These are phyloP conservation scores for Solenopsis fugax DNA, from an alignment of 1,140 invertebrate genomes.

Conservation along the genomic window DNA sequence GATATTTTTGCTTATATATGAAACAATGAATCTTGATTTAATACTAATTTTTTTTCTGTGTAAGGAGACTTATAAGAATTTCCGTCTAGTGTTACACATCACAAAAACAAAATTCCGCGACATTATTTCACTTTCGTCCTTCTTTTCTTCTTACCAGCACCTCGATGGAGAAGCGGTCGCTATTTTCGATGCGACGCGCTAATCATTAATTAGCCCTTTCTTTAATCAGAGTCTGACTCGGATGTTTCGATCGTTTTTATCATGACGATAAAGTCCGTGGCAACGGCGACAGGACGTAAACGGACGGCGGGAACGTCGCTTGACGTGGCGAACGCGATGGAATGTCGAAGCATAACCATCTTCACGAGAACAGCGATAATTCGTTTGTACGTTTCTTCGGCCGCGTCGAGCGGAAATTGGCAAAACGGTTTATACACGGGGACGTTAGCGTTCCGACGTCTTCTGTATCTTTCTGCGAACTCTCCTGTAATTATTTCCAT, in stretches of 20 bases:
- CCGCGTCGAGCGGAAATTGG: constrained; percentile 48
- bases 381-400: constrained; percentile 57
- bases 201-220: constrained; percentile 79
- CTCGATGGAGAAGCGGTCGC: constrained; percentile 24
- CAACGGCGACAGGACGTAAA: constrained; percentile 8
- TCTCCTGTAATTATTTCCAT: constrained; percentile 16
- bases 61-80: not conserved
- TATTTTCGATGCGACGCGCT: constrained; percentile 70
- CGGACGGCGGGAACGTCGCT: constrained; percentile 42
- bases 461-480: constrained; percentile 6
- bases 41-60: too few species aligned
- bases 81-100: not conserved
- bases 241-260: constrained; percentile 66
- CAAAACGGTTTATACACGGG: constrained; percentile 32
- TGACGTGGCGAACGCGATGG: constrained; percentile 69
- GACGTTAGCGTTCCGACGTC: constrained; percentile 38
- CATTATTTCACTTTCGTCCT: constrained; percentile 27
- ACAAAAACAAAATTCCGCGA: not conserved
- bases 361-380: constrained; percentile 59
- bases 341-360: constrained; percentile 70
- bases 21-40: too few species aligned
- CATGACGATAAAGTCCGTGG: not conserved
- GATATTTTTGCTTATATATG: too few species aligned
- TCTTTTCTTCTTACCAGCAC: not conserved
- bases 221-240: constrained; percentile 68